phyloP scores from a whole-genome alignment of 1,140 invertebrate genomes.

The Pollicipes pollicipes region DNA sequence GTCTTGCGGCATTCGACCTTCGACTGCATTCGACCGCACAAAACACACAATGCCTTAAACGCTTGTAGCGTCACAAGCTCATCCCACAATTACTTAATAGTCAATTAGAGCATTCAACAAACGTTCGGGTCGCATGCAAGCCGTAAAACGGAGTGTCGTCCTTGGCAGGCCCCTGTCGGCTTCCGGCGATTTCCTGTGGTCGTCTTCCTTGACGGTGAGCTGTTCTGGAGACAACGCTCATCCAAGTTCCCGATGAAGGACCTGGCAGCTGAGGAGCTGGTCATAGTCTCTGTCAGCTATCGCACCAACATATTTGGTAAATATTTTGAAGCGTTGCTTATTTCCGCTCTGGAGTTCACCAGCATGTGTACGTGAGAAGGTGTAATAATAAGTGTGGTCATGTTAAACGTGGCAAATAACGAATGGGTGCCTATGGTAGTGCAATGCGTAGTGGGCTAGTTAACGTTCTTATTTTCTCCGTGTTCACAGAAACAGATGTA shows the following conservation, averaged over 20 bases:
- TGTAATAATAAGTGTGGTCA: background rate
- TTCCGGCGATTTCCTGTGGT: constrained; percentile 13
- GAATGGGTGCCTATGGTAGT: background rate
- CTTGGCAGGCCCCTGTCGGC: constrained; percentile 6
- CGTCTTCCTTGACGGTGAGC: constrained; percentile 15
- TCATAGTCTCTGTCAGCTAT: constrained; percentile 19
- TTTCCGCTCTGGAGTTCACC: background rate
- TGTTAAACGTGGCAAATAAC: background rate
- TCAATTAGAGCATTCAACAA: no score
- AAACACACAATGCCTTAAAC: no score
- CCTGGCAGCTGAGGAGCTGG: constrained; percentile 15
- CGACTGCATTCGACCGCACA: no score
- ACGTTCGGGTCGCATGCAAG: no score
- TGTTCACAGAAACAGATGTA: constrained; percentile 3
- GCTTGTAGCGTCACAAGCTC: no score
- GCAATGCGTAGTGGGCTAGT: background rate
- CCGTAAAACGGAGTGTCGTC: no score
- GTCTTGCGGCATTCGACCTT: no score
- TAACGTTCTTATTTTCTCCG: background rate
- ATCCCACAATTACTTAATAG: no score
- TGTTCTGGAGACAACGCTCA: constrained; percentile 14
- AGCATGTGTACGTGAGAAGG: background rate
- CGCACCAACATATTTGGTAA: constrained; percentile 21
- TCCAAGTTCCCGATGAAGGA: constrained; percentile 17
- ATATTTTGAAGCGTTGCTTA: no score